A percentile compares a stretch with the other conserved stretches of the same genome.
These are phyloP conservation scores for Chaetodon auriga DNA, from an alignment of 2,113 vertebrate genomes.

Conservation along the genomic window DNA sequence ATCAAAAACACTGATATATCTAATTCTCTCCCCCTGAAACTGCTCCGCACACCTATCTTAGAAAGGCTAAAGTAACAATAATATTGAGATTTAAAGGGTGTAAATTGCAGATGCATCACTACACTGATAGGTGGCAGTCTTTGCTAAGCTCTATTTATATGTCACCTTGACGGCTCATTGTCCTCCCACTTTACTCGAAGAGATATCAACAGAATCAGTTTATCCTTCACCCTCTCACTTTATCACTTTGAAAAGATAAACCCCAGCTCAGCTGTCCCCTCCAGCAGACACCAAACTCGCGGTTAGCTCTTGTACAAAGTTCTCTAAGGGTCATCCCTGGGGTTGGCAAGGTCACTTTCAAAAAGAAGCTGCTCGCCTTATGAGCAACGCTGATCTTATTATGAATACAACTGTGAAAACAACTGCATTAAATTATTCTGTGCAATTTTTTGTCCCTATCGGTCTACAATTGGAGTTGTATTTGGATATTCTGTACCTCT, in stretches of 20 bases:
- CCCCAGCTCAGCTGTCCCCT: constrained; percentile 16
- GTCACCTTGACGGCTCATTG: constrained; percentile 10
- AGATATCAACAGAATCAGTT: constrained; percentile 26
- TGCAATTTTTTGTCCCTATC: no score
- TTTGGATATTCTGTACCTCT: not conserved
- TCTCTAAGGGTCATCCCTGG: not conserved
- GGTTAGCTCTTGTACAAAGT: not conserved
- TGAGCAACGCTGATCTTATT: not conserved
- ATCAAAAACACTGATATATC: not conserved
- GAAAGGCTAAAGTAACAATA: not conserved
- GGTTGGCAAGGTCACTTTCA: constrained; percentile 1
- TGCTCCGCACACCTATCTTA: not conserved
- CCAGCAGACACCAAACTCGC: not conserved
- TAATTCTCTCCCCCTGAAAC: not conserved
- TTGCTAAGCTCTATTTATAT: not conserved
- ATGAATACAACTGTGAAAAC: not conserved
- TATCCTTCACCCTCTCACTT: constrained; percentile 8
- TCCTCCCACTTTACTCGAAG: not conserved
- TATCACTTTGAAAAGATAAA: constrained; percentile 31
- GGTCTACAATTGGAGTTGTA: not conserved
- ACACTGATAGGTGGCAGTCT: constrained; percentile 39
- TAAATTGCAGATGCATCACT: constrained; percentile 27
- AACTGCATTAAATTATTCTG: not conserved
- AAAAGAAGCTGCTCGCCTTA: not conserved
- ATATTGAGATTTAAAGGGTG: not conserved